Conservation (phyloP, 2,113 vertebrate species). For the Nipponia nippon region DNA sequence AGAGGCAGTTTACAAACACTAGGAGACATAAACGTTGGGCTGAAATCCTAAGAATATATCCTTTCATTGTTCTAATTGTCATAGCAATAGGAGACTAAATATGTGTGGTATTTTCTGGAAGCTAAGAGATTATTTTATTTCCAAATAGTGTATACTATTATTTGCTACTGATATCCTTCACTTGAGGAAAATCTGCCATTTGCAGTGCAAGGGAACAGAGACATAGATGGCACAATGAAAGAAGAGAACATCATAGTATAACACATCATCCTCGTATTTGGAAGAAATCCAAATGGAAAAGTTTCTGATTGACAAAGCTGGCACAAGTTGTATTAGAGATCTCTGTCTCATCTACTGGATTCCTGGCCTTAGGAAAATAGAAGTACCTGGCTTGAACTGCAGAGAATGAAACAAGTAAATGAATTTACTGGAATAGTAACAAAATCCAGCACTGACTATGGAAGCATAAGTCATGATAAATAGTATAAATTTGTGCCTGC, state of each 20-base stretch:
- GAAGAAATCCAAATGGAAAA: neutral
- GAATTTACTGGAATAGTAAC: neutral
- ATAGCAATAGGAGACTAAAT: neutral
- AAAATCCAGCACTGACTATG: neutral
- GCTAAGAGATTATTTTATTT: neutral
- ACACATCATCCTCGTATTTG: neutral
- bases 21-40: neutral
- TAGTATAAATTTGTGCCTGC: neutral
- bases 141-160: neutral
- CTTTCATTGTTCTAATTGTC: neutral
- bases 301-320: neutral
- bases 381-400: neutral
- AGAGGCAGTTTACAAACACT: neutral
- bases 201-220: neutral
- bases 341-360: neutral
- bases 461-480: neutral
- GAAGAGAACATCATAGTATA: neutral
- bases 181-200: neutral
- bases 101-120: neutral
- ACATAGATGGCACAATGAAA: neutral
- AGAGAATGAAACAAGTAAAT: neutral
- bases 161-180: neutral
- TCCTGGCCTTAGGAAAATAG: neutral
- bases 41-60: neutral
- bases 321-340: neutral